Evolutionary conservation across 2,888 invertebrate genomes (phyloP), one percentile per base, ranked within the genome.

Genomic region (Chrysotoxum bicinctum): DNA sequence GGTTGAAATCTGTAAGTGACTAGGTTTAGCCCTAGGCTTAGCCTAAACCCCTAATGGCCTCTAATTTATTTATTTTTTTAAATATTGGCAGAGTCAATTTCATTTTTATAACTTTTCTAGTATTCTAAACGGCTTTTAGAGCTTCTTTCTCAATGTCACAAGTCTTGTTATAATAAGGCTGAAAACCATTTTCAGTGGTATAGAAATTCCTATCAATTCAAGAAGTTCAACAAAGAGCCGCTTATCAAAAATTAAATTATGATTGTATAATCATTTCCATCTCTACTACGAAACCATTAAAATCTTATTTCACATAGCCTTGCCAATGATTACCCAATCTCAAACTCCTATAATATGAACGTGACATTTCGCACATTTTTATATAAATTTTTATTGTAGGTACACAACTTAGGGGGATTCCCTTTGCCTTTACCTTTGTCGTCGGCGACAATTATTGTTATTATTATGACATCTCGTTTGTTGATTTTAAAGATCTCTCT

Each of bases 401-500:
- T 64, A 48, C 19, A 48, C 32, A 64, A 19, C 19, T n/a, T 4
- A 23, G 35, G 56, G 64, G 64, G 30, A 64, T 45, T 64, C 45
- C 19, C 35, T n/a, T 40, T 14, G 45, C 30, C 23, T 10, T 7
- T 19, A 4, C 14, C n/a, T 43, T 43, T 1, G 45, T 14, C 3
- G 21, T 21, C 43, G 64, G 21, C 56, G n/a, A 21, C 56, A 12
- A 50, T 37, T 40, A 19, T 35, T 58, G 14, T 58, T 21, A 45
- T 30, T 62, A 64, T 64, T 64, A 45, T 64, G 69, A 76, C 64
- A 82, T 77, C 64, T 75, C 50, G 12, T 66, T 68, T 58, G 72
- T 72, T 70, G 14, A 58, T 43, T 52, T 58, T 35, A 43, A 45
- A 32, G 74, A 83, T 79, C 69, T 37, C 37, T 62, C 30, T 60